A percentile compares a stretch with the other conserved stretches of the same genome.
Conservation (phyloP, 2,888 invertebrate species). For the Cryptocheilus praepositus region DNA sequence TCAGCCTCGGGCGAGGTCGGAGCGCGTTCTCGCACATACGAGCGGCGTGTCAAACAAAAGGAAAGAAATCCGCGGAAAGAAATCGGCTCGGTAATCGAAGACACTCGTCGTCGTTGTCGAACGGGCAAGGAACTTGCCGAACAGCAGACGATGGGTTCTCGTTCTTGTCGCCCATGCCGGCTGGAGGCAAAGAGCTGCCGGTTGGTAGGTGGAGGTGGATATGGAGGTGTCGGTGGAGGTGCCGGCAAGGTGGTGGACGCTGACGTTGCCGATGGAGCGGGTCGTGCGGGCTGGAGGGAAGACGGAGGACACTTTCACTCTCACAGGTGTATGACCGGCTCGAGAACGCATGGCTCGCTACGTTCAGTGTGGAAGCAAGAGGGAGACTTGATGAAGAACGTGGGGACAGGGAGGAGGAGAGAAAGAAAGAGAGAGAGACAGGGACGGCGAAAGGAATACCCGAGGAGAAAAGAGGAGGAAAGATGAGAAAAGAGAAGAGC, state of each 20-base stretch:
- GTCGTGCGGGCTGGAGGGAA: constrained; percentile 17
- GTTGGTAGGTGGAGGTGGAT: constrained; percentile 3
- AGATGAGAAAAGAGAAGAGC: not conserved
- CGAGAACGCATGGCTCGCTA: constrained; percentile 44
- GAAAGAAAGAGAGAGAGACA: not conserved
- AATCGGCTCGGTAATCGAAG: constrained; percentile 13
- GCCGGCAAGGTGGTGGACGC: constrained; percentile 16
- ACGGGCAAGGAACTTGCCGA: not conserved
- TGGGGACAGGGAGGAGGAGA: not conserved
- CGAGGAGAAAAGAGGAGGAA: not conserved
- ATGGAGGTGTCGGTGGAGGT: constrained; percentile 13
- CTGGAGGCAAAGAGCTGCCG: constrained; percentile 8
- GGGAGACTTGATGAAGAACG: constrained; percentile 4
- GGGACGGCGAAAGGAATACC: not conserved
- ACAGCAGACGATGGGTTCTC: not conserved
- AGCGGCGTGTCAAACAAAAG: constrained; percentile 6
- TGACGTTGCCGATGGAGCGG: constrained; percentile 11
- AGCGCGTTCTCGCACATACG: too few species aligned
- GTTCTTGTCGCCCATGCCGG: not conserved
- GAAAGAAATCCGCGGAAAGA: constrained; percentile 28
- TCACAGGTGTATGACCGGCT: constrained; percentile 74
- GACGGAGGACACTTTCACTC: constrained; percentile 72
- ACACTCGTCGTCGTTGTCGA: not conserved
- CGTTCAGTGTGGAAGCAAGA: not conserved
- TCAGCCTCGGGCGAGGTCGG: constrained; percentile 13